These are phyloP conservation scores for Lasioglossum baleicum DNA, from an alignment of 1,140 invertebrate species.

Conservation along the genomic window DNA sequence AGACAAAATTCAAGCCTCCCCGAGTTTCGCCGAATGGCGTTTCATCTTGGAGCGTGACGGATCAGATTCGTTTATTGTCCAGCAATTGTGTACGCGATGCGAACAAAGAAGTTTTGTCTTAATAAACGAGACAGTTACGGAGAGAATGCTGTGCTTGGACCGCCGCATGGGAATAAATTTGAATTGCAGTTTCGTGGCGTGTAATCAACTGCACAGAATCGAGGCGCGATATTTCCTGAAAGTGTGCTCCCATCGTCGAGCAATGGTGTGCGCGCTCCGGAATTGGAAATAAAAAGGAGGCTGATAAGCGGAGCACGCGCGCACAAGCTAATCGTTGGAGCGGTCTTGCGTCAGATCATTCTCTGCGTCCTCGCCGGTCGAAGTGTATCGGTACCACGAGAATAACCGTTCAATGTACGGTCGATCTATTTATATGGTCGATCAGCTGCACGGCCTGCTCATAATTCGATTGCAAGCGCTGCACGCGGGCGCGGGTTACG, in stretches of 20 bases:
- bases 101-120: too few relatives aligned
- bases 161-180: neutral
- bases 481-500: neutral
- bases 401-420: slow-evolving; percentile 48
- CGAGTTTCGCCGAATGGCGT: too few relatives aligned
- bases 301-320: slow-evolving; percentile 1
- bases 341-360: slow-evolving; percentile 32
- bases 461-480: slow-evolving; percentile 50
- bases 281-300: neutral
- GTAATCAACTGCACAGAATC: too few relatives aligned
- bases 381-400: slow-evolving; percentile 39
- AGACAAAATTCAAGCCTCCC: too few relatives aligned
- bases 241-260: neutral
- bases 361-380: slow-evolving; percentile 22
- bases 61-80: too few relatives aligned
- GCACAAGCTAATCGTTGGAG: neutral
- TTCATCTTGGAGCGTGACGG: too few relatives aligned
- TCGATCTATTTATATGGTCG: slow-evolving; percentile 56
- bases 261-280: too few relatives aligned
- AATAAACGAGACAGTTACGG: too few relatives aligned
- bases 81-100: too few relatives aligned
- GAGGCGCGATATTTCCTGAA: neutral
- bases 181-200: neutral
- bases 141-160: too few relatives aligned
- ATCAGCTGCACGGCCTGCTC: slow-evolving; percentile 55